Evolutionary conservation across 37 sponge, comb jelly and placozoan genomes (phyloP).

Genomic region (Eunapius fragilis): DNA sequence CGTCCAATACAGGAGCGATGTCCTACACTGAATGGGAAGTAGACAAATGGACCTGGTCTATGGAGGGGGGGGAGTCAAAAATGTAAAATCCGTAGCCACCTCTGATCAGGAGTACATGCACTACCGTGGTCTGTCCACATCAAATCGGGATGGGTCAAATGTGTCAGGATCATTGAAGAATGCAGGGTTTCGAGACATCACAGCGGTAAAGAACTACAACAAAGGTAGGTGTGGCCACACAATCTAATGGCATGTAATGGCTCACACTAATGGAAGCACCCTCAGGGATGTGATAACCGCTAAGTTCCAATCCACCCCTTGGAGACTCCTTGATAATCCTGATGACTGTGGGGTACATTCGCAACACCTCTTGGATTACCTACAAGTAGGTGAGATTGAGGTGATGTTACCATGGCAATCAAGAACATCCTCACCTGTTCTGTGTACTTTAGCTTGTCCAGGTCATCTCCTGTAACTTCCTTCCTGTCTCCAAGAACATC

Average conservation of each 20-base stretch:
- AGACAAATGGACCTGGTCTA: slow-evolving; percentile 34
- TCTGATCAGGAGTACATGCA: background rate
- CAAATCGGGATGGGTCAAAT: slow-evolving; percentile 10
- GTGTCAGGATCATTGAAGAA: slow-evolving; percentile 6
- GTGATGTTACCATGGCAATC: background rate
- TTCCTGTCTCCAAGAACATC: background rate
- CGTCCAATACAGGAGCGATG: slow-evolving; percentile 37
- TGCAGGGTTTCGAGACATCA: background rate
- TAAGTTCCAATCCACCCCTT: background rate
- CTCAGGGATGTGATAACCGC: slow-evolving; percentile 12
- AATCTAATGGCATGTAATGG: background rate
- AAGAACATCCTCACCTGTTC: background rate
- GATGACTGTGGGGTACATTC: background rate
- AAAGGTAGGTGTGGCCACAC: no score
- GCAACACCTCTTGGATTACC: background rate
- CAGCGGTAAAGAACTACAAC: background rate
- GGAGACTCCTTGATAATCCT: background rate
- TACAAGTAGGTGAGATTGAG: background rate
- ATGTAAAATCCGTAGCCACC: background rate
- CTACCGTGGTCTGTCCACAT: background rate
- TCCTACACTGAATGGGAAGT: slow-evolving; percentile 28
- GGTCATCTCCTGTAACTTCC: background rate
- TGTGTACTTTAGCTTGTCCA: slow-evolving; percentile 6
- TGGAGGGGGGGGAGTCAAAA: background rate
- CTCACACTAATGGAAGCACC: background rate